Evolutionary conservation across 2,113 vertebrate species (phyloP).

Genomic region (Crotalus horridus): DNA sequence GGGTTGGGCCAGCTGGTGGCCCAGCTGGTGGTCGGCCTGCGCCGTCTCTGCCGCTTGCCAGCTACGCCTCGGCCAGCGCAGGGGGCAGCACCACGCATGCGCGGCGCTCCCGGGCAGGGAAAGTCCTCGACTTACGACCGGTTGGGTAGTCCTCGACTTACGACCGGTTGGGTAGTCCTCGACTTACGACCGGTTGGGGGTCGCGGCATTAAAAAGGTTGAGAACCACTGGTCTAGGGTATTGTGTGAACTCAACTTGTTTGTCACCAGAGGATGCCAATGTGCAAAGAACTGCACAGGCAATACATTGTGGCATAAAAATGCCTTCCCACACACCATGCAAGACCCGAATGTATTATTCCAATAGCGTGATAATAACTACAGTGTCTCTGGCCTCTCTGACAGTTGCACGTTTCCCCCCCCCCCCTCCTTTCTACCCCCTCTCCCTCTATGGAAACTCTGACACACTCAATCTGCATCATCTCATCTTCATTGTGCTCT

Average conservation of each 20-base stretch:
- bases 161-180: too few species aligned
- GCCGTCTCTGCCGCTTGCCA: too few species aligned
- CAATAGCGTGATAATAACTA: not conserved
- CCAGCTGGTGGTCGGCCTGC: too few species aligned
- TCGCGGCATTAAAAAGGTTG: too few species aligned
- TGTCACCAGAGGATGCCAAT: not conserved
- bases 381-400: constrained; percentile 40
- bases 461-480: constrained; percentile 65
- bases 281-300: not conserved
- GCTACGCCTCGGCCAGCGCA: too few species aligned
- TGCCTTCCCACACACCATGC: not conserved
- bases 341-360: not conserved
- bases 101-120: too few species aligned
- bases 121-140: too few species aligned
- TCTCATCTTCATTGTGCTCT: constrained; percentile 67
- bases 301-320: not conserved
- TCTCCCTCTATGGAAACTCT: constrained; percentile 70
- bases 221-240: not conserved
- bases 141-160: too few species aligned
- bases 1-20: too few species aligned
- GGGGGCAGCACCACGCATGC: too few species aligned
- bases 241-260: not conserved
- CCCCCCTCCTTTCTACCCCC: not conserved
- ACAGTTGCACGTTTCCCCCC: constrained; percentile 40
- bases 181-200: too few species aligned